Conservation (phyloP, 1,140 invertebrate species). For the Solen grandis region DNA sequence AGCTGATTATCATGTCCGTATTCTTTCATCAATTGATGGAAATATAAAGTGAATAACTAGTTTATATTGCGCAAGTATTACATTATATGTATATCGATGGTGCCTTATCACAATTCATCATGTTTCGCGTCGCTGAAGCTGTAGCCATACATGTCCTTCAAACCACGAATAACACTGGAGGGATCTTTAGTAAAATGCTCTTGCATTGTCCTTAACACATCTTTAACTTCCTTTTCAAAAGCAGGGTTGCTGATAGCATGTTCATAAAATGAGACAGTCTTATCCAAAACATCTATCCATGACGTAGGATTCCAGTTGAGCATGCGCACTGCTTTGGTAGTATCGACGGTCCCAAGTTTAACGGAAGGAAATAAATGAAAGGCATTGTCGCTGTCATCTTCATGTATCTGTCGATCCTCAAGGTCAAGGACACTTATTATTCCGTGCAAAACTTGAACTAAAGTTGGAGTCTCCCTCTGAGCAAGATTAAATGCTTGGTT, state of each 20-base stretch:
- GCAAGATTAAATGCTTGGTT: slow-evolving; percentile 81
- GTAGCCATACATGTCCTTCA: slow-evolving; percentile 64
- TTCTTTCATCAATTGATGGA: too few species aligned
- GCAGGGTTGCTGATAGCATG: slow-evolving; percentile 60
- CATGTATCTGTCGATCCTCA: slow-evolving; percentile 63
- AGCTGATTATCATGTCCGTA: too few species aligned
- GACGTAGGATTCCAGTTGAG: slow-evolving; percentile 79
- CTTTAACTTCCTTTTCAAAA: slow-evolving; percentile 60
- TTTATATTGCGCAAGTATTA: too few species aligned
- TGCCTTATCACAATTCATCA: slow-evolving; percentile 68
- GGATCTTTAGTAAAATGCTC: slow-evolving; percentile 65
- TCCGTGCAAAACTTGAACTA: slow-evolving; percentile 72
- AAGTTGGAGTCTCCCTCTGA: slow-evolving; percentile 73
- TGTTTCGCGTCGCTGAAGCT: slow-evolving; percentile 43
- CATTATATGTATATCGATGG: too few species aligned
- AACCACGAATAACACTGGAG: slow-evolving; percentile 60
- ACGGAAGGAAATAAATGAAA: slow-evolving; percentile 82
- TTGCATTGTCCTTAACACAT: slow-evolving; percentile 69
- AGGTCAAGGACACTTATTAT: slow-evolving; percentile 71
- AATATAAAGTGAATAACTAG: too few species aligned
- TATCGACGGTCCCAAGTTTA: slow-evolving; percentile 78
- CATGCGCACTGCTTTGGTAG: slow-evolving; percentile 75
- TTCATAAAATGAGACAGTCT: slow-evolving; percentile 81
- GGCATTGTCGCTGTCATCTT: slow-evolving; percentile 64
- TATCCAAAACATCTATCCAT: slow-evolving; percentile 72